These are phyloP conservation scores for Halisarca cf. caerulea DNA, from an alignment of 37 sponge, comb jelly and placozoan species.

Conservation along the genomic window DNA sequence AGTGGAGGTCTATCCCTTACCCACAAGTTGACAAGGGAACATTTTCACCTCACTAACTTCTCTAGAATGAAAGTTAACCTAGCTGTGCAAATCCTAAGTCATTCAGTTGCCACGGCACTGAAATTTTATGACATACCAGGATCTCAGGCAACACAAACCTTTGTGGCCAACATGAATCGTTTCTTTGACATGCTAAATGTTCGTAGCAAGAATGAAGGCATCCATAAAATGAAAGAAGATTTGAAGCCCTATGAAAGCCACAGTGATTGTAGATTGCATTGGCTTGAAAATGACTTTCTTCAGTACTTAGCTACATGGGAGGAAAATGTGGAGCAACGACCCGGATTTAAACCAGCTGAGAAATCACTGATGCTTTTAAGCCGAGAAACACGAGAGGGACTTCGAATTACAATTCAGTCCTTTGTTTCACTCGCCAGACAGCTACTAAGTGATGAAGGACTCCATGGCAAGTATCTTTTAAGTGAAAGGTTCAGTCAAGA, in stretches of 20 bases:
- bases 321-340: slow-evolving; percentile 2
- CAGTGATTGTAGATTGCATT: background rate
- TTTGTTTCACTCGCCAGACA: no score
- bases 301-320: slow-evolving; percentile 24
- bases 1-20: no score
- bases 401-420: slow-evolving; percentile 30
- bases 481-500: background rate
- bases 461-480: background rate
- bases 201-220: background rate
- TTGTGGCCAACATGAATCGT: background rate
- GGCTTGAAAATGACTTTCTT: slow-evolving; percentile 25
- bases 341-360: slow-evolving; percentile 14
- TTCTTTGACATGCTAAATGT: slow-evolving; percentile 29
- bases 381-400: slow-evolving; percentile 19
- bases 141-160: background rate
- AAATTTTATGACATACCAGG: background rate
- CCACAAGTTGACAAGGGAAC: slow-evolving; percentile 44
- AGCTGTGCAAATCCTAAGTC: slow-evolving; percentile 25
- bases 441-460: background rate
- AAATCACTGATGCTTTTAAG: slow-evolving; percentile 14
- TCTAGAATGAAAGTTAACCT: slow-evolving; percentile 41
- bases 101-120: slow-evolving; percentile 18
- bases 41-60: slow-evolving; percentile 35
- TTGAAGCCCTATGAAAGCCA: background rate
- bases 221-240: background rate